Evolutionary conservation across 2,888 invertebrate genomes (phyloP).

Genomic region (Lithophane socia): DNA sequence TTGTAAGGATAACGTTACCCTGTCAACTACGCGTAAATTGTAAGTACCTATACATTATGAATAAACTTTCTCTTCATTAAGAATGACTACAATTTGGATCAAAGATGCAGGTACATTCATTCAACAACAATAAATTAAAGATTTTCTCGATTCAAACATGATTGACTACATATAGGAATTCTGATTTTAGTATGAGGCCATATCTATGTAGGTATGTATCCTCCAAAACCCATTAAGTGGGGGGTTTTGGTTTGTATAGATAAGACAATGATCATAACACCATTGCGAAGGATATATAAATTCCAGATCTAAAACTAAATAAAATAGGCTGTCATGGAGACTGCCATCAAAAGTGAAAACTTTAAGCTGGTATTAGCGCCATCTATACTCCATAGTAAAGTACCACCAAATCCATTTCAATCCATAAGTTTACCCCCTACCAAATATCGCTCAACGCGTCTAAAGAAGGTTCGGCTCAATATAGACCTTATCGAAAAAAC

Average conservation of each 20-base stretch:
- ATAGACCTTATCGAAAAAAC: not conserved
- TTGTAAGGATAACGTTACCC: constrained; percentile 44
- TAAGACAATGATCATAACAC: constrained; percentile 1
- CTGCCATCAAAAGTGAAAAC: too few species aligned
- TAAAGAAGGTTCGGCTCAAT: too few species aligned
- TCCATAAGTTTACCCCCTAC: too few species aligned
- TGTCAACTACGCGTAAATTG: constrained; percentile 40
- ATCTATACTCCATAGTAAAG: too few species aligned
- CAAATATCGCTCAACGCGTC: too few species aligned
- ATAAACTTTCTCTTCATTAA: constrained; percentile 59
- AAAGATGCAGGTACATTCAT: not conserved
- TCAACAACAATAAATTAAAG: not conserved
- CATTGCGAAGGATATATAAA: not conserved
- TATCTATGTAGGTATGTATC: not conserved
- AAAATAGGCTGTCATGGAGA: too few species aligned
- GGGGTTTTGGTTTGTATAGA: not conserved
- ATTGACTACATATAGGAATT: too few species aligned
- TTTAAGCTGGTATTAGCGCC: too few species aligned
- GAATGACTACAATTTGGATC: not conserved
- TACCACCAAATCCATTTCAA: too few species aligned
- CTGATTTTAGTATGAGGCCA: too few species aligned
- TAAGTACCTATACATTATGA: constrained; percentile 41
- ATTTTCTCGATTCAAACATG: not conserved
- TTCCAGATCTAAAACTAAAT: too few species aligned
- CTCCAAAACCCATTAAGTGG: not conserved